Evolutionary conservation across 92 coral and sea anemone species (phyloP).

Genomic region (Galaxea fascicularis): DNA sequence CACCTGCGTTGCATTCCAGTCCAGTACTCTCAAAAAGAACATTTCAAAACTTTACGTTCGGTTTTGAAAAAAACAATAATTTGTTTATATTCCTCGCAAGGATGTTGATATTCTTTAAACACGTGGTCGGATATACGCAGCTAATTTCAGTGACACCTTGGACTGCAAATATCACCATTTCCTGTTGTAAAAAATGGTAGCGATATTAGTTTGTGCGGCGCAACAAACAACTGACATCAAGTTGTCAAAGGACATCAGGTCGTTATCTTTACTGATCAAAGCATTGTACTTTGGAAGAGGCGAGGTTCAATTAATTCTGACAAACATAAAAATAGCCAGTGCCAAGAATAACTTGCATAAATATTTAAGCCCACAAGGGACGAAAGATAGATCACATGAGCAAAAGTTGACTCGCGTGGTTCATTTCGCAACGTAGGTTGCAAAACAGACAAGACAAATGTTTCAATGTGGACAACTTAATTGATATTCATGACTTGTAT

Average conservation of each 20-base stretch:
- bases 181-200: constrained; percentile 12
- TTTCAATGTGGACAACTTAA: too few relatives aligned
- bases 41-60: constrained; percentile 32
- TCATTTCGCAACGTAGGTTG: too few relatives aligned
- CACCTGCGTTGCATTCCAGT: constrained; percentile 10
- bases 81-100: constrained; percentile 11
- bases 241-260: neutral
- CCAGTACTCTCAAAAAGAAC: neutral
- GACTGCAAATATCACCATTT: constrained; percentile 5
- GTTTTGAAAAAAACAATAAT: constrained; percentile 26
- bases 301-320: neutral
- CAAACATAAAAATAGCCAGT: neutral
- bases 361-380: too few relatives aligned
- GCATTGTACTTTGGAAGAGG: neutral
- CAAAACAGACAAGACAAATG: too few relatives aligned
- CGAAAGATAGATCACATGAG: too few relatives aligned
- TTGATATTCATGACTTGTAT: too few relatives aligned
- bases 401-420: too few relatives aligned
- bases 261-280: neutral
- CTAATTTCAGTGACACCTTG: neutral
- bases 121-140: constrained; percentile 13
- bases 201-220: neutral
- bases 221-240: neutral
- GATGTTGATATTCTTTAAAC: neutral
- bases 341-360: neutral